Base-by-base conservation (phyloP, 1,140 invertebrate species). In the Panonychus citri region DNA sequence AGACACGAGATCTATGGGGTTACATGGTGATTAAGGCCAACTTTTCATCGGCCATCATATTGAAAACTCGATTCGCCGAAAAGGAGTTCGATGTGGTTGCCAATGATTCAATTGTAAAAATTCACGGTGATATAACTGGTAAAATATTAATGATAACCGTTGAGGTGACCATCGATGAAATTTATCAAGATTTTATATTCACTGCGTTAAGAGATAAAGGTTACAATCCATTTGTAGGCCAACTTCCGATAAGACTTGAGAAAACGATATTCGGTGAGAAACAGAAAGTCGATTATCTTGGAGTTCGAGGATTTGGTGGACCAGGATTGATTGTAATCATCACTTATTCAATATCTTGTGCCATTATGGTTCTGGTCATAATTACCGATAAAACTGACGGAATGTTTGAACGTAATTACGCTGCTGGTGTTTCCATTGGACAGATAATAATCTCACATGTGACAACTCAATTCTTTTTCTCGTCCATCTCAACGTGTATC, bases 391-490 rank as follows among this genome's bases (percentile, higher is more conserved):
- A 84, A 61, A 86, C 83, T 57, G 85, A 89, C 69, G 85, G 85
- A 26, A 70, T 89, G 15, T 65, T 89, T 62, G 85, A 90, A 67
- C 72, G 86, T 54, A 84, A 83, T 49, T 83, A 84, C 78, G 85
- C 89, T 0, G 82, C 82, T 30, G 86, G 87, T 53, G 85, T 93
- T 1, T 79, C 81, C 1, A 82, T 85, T 0, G 77, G 80, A 1
- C 87, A 93, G 74, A 82, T 93, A 60, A 76, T 93, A 46, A 80
- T 88, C 63, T 85, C 85, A 12, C 87, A 91, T 66, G 82, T 93
- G 15, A 76, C 27, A 27, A 51, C 27, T 8, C 24, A 51, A 13
- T 27, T 51, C 3, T 10, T 28, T 3, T 26, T 51, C 17, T 51
- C 27, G 3, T 17, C 24, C 13, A 21, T 26, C 27, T 17, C 25